These are phyloP conservation scores for Gobio occitaniae DNA, from an alignment of 2,797 vertebrate species.

Conservation along the genomic window DNA sequence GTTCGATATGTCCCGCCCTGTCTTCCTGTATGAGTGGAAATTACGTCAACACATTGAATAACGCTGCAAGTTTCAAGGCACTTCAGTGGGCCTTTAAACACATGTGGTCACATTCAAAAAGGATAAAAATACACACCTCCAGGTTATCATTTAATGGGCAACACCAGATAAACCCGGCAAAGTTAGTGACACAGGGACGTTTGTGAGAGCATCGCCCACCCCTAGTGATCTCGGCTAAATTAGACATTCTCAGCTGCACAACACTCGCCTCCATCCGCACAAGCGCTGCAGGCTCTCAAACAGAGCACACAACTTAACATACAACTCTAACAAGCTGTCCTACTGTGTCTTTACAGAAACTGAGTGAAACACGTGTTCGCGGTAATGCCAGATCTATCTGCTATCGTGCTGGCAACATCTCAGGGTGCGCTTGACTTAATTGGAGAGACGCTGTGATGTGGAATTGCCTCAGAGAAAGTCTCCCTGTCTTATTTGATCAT, in stretches of 20 bases:
- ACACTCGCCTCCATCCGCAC: neutral
- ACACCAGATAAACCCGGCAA: neutral
- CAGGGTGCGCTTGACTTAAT: constrained; percentile 52
- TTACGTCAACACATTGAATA: no score
- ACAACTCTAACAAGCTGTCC: constrained; percentile 39
- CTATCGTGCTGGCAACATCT: constrained; percentile 27
- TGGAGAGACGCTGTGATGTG: constrained; percentile 49
- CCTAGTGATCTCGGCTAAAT: constrained; percentile 11
- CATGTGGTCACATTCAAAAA: neutral
- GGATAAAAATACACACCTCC: neutral
- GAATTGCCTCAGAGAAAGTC: constrained; percentile 49
- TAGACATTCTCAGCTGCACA: constrained; percentile 26
- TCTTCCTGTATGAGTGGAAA: no score
- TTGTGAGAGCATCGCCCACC: neutral
- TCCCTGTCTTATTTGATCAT: constrained; percentile 53
- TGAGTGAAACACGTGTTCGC: constrained; percentile 4
- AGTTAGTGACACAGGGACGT: neutral
- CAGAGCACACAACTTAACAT: constrained; percentile 16
- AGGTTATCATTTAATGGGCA: constrained; percentile 13
- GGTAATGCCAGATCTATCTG: constrained; percentile 24
- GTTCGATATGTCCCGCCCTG: no score
- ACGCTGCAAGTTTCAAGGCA: no score
- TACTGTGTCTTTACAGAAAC: constrained; percentile 19
- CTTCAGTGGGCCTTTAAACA: neutral
- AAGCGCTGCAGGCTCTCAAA: constrained; percentile 2